Percentiles rank a stretch among this genome's conserved stretches.
Conservation (phyloP, 1,140 invertebrate genomes). For the Leptestheria dahalacensis region DNA sequence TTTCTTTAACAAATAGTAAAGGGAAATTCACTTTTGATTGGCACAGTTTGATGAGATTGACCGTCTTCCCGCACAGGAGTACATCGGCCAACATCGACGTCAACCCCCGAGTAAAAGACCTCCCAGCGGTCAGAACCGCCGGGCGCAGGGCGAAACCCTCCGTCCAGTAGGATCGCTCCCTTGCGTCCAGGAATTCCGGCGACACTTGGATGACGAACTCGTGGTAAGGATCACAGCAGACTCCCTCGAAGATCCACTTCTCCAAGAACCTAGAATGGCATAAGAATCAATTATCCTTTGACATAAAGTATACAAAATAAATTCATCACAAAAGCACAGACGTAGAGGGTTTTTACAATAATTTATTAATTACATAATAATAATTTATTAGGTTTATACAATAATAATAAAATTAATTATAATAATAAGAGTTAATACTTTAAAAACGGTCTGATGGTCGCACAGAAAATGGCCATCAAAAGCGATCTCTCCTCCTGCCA, state of each 20-base stretch:
- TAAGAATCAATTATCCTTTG: not conserved
- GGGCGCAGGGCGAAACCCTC: not conserved
- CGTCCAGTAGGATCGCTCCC: slow-evolving; percentile 1
- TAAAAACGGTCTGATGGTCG: not conserved
- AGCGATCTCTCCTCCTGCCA: not conserved
- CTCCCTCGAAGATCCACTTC: not conserved
- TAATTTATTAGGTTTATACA: too few species aligned
- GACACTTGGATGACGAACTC: not conserved
- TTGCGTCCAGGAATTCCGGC: not conserved
- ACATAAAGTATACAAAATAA: too few species aligned
- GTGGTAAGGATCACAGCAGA: slow-evolving; percentile 3
- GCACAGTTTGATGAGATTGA: slow-evolving; percentile 1
- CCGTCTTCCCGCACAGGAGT: not conserved
- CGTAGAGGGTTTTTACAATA: too few species aligned
- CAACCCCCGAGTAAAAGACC: not conserved
- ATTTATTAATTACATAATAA: too few species aligned
- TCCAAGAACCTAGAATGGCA: not conserved
- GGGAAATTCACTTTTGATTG: not conserved
- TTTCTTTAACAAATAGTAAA: not conserved
- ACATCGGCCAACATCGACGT: not conserved
- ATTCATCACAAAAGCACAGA: too few species aligned
- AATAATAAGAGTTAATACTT: not conserved
- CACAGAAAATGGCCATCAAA: slow-evolving; percentile 1
- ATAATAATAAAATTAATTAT: not conserved
- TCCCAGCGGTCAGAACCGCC: not conserved